Conservation (phyloP, 2,113 vertebrate genomes). For the Rana temporaria region DNA sequence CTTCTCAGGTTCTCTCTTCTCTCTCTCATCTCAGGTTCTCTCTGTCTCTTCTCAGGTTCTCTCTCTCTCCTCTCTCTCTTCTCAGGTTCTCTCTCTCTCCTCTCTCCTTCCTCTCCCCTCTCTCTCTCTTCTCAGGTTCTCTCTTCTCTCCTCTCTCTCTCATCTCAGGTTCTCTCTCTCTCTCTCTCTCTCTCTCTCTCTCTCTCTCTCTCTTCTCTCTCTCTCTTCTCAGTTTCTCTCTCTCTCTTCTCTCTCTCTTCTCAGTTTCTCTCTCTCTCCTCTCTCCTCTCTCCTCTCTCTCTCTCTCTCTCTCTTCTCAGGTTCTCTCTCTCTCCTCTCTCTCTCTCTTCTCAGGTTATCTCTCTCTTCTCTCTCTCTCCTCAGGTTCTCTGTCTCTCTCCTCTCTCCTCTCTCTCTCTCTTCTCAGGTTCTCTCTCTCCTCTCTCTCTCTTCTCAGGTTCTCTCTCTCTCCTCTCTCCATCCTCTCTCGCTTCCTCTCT, state of each 20-base stretch:
- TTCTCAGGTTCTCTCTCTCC: no score
- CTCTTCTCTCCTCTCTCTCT: no score
- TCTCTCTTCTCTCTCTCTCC: no score
- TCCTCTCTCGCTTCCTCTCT: background rate
- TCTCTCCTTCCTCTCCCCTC: background rate
- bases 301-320: background rate
- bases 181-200: background rate
- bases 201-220: background rate
- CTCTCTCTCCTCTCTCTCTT: background rate
- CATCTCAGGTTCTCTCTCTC: no score
- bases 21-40: background rate
- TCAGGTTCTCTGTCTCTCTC: no score
- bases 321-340: background rate
- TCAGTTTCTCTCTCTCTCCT: background rate
- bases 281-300: background rate
- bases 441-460: background rate
- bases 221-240: background rate
- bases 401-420: background rate
- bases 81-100: background rate
- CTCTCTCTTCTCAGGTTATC: no score
- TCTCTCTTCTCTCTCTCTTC: background rate
- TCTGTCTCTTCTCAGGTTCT: background rate
- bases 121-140: no score
- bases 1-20: background rate
- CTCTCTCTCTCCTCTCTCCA: no score